These are phyloP conservation scores for Thermophis baileyi DNA, from an alignment of 2,113 vertebrate species.

Conservation along the genomic window DNA sequence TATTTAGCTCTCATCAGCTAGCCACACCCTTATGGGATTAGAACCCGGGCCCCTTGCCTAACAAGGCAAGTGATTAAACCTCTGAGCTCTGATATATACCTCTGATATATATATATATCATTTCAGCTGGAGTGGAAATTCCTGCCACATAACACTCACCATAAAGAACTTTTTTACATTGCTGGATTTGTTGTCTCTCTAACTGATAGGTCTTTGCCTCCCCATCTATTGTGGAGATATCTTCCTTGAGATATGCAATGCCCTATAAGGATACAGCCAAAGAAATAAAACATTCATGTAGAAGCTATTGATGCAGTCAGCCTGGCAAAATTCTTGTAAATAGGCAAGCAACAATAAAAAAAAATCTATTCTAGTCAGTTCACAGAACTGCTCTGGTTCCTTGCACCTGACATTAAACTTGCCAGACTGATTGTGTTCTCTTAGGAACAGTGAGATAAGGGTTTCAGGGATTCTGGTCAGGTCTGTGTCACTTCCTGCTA, in stretches of 20 bases:
- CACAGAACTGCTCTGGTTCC: neutral
- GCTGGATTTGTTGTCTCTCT: constrained; percentile 18
- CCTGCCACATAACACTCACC: constrained; percentile 41
- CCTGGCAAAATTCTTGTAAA: neutral
- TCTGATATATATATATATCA: no score
- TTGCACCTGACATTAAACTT: neutral
- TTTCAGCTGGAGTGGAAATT: neutral
- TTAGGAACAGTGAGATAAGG: neutral
- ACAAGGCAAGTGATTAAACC: no score
- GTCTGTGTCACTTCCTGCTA: neutral
- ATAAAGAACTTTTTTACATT: constrained; percentile 32
- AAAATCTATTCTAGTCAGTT: neutral
- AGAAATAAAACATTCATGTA: neutral
- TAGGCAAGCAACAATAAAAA: neutral
- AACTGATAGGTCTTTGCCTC: constrained; percentile 44
- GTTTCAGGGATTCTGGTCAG: neutral
- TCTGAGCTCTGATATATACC: no score
- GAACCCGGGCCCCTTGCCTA: no score
- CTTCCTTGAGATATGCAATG: constrained; percentile 54
- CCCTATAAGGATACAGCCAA: constrained; percentile 35
- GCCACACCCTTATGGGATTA: no score
- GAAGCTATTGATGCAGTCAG: neutral
- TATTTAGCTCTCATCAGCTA: no score
- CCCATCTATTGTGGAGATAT: constrained; percentile 43
- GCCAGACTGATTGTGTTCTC: neutral